Percentiles rank a stretch among this genome's conserved stretches.
phyloP scores from a whole-genome alignment of 2,113 vertebrate genomes.

The Mesoclemmys tuberculata region DNA sequence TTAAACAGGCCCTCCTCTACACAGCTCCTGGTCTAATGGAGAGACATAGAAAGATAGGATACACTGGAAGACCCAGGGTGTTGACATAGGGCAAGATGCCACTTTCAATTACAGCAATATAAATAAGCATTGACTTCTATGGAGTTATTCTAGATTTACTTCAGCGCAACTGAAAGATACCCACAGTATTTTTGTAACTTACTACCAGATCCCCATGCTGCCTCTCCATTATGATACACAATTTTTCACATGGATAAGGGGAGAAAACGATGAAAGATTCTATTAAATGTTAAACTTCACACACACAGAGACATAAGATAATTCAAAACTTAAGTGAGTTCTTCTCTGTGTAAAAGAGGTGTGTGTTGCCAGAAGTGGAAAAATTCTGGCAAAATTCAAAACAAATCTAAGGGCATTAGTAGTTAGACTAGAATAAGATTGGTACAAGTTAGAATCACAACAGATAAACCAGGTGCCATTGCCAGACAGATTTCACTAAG shows the following conservation, averaged over 20 bases:
- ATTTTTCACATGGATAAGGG: not conserved
- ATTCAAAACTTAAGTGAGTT: not conserved
- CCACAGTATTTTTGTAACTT: not conserved
- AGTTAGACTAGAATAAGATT: not conserved
- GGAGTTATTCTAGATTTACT: not conserved
- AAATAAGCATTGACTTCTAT: not conserved
- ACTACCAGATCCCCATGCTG: not conserved
- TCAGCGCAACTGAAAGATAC: not conserved
- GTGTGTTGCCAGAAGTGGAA: not conserved
- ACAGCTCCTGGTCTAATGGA: not conserved
- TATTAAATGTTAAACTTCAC: not conserved
- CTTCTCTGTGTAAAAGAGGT: fast-evolving
- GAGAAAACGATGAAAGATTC: not conserved
- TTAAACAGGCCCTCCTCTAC: not conserved
- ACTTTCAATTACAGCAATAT: not conserved
- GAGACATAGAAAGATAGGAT: not conserved
- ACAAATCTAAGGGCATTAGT: not conserved
- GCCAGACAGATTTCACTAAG: not conserved
- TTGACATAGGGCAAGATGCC: not conserved
- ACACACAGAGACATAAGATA: not conserved
- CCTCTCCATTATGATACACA: not conserved
- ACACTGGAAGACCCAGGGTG: not conserved
- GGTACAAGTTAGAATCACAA: not conserved
- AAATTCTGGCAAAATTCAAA: fast-evolving
- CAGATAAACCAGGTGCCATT: not conserved